Evolutionary conservation across 2,888 invertebrate species (phyloP).

Genomic region (Synergus itoensis): DNA sequence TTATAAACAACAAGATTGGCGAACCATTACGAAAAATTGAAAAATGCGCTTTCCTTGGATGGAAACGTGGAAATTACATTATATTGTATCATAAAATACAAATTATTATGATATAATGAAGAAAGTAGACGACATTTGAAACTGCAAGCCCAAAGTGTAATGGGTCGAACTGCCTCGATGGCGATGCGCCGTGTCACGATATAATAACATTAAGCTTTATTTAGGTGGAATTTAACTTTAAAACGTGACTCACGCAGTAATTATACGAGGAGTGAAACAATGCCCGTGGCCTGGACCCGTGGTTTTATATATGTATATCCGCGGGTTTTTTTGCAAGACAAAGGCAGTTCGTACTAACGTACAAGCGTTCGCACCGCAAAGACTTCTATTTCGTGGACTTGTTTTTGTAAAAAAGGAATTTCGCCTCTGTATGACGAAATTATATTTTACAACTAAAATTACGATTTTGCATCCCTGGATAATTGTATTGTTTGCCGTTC

Average conservation of each 20-base stretch:
- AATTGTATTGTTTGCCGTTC: constrained; percentile 34
- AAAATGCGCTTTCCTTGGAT: background rate
- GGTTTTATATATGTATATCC: constrained; percentile 68
- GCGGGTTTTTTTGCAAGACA: constrained; percentile 73
- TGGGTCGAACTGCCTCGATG: constrained; percentile 57
- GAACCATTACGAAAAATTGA: background rate
- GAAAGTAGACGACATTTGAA: constrained; percentile 59
- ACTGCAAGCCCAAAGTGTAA: constrained; percentile 59
- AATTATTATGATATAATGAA: constrained; percentile 20
- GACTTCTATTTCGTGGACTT: constrained; percentile 52
- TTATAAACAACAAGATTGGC: background rate
- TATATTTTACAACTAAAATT: constrained; percentile 33
- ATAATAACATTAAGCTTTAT: constrained; percentile 76
- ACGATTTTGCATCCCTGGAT: constrained; percentile 32
- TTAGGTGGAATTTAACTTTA: constrained; percentile 76
- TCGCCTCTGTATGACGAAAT: background rate
- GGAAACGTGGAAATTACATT: background rate
- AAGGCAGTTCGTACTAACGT: constrained; percentile 63
- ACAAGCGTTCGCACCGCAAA: constrained; percentile 53
- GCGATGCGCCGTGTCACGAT: constrained; percentile 49
- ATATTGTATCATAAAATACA: constrained; percentile 1
- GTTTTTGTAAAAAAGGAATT: constrained; percentile 16
- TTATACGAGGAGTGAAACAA: constrained; percentile 75
- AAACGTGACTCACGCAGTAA: constrained; percentile 75
- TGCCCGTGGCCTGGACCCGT: constrained; percentile 67